phyloP scores from a whole-genome alignment of 2,797 vertebrate species.

The Fistularia commersonii region DNA sequence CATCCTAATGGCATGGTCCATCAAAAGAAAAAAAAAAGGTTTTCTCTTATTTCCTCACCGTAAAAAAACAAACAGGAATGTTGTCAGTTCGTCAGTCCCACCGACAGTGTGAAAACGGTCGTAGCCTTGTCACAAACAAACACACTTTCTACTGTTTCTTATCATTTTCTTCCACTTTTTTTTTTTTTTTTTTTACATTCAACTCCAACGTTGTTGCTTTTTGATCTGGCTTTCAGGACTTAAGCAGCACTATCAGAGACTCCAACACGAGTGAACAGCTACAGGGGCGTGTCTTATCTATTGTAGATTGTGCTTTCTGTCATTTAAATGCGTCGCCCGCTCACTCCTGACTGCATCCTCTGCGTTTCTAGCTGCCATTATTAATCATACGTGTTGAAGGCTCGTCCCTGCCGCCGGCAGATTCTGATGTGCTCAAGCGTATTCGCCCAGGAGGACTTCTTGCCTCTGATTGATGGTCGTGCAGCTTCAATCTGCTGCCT shows the following conservation, averaged over 20 bases:
- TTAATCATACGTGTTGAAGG: slow-evolving; percentile 64
- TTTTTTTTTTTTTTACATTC: slow-evolving; percentile 57
- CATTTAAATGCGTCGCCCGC: no score
- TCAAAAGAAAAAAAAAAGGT: slow-evolving; percentile 26
- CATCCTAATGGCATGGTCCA: slow-evolving; percentile 19
- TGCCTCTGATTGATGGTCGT: slow-evolving; percentile 48
- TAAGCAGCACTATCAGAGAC: slow-evolving; percentile 44
- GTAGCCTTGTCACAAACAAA: slow-evolving; percentile 46
- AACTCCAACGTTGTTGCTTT: slow-evolving; percentile 44
- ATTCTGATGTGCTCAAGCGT: no score
- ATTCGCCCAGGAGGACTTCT: slow-evolving; percentile 35
- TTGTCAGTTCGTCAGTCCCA: slow-evolving; percentile 38
- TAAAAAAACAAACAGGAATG: slow-evolving; percentile 49
- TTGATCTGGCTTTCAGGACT: slow-evolving; percentile 26
- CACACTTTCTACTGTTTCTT: slow-evolving; percentile 46
- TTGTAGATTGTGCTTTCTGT: slow-evolving; percentile 12
- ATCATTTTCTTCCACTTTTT: no score
- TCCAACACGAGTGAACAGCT: slow-evolving; percentile 52
- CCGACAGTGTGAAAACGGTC: slow-evolving; percentile 40
- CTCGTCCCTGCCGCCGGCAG: slow-evolving; percentile 45
- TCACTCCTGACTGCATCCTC: slow-evolving; percentile 1
- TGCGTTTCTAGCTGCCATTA: slow-evolving; percentile 62
- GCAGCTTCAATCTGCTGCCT: slow-evolving; percentile 25
- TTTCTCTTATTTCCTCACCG: slow-evolving; percentile 42
- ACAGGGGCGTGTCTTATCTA: slow-evolving; percentile 15